Evolutionary conservation across 2,113 vertebrate species (phyloP).

Genomic region (Cottus gobio): DNA sequence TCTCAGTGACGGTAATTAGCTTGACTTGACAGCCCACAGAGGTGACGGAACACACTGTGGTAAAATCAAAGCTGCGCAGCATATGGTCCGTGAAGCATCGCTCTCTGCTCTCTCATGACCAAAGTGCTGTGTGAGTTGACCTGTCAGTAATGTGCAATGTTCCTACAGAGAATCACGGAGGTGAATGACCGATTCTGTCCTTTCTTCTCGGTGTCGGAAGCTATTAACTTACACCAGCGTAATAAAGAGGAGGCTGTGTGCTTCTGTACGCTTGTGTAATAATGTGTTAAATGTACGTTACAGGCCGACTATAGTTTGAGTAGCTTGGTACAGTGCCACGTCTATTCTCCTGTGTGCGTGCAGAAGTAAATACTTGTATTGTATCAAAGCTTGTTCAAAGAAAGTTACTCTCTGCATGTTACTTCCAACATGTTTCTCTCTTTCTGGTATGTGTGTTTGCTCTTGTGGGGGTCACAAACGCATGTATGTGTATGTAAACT

Average conservation of each 20-base stretch:
- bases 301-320: background rate
- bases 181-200: slow-evolving; percentile 26
- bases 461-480: slow-evolving; percentile 19
- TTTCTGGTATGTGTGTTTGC: background rate
- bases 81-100: slow-evolving; percentile 26
- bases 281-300: background rate
- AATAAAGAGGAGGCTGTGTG: background rate
- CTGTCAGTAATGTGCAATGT: slow-evolving; percentile 50
- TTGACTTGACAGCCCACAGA: background rate
- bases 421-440: background rate
- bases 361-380: background rate
- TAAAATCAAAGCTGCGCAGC: slow-evolving; percentile 46
- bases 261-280: background rate
- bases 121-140: slow-evolving; percentile 51
- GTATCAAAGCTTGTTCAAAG: background rate
- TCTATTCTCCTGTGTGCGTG: background rate
- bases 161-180: slow-evolving; percentile 15
- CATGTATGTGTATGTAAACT: background rate
- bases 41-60: slow-evolving; percentile 29
- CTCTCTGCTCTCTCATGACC: slow-evolving; percentile 30
- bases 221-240: background rate
- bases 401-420: background rate
- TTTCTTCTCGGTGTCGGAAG: slow-evolving; percentile 10
- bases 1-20: slow-evolving; percentile 4
- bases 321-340: too few species aligned